phyloP scores from a whole-genome alignment of 2,113 vertebrate genomes.

The Bungarus multicinctus region DNA sequence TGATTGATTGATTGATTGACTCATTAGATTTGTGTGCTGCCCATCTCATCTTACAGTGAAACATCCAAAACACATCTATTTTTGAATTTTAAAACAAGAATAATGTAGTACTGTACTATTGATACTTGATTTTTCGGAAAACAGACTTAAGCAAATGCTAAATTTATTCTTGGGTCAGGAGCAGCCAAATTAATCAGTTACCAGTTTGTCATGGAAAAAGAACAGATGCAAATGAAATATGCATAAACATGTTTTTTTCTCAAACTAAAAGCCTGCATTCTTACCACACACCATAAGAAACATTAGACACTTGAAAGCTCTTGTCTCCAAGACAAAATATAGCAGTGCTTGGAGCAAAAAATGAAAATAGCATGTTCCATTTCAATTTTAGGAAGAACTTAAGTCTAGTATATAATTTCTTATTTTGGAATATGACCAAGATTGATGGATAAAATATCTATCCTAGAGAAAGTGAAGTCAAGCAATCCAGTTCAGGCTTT shows the following conservation, averaged over 20 bases:
- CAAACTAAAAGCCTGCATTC: not conserved
- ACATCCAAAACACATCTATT: no score
- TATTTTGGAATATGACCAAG: slow-evolving; percentile 3
- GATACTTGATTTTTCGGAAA: not conserved
- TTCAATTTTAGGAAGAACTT: slow-evolving; percentile 11
- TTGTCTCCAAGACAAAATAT: not conserved
- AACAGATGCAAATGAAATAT: not conserved
- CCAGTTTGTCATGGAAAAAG: not conserved
- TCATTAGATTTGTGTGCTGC: not conserved
- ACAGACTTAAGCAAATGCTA: not conserved
- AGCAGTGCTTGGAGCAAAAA: not conserved
- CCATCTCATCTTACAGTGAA: not conserved
- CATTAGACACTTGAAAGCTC: not conserved
- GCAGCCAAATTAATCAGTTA: not conserved
- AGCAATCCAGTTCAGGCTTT: not conserved
- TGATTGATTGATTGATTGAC: not conserved
- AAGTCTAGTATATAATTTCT: not conserved
- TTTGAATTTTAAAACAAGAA: not conserved
- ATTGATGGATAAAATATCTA: not conserved
- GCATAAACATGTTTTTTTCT: not conserved
- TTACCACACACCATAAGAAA: not conserved
- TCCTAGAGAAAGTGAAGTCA: not conserved
- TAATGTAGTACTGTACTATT: not conserved
- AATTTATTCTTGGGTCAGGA: not conserved
- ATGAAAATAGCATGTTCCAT: not conserved